Evolutionary conservation across 2,797 vertebrate species (phyloP), one percentile per base, ranked within the genome.

Genomic region (Hoplostethus atlanticus): DNA sequence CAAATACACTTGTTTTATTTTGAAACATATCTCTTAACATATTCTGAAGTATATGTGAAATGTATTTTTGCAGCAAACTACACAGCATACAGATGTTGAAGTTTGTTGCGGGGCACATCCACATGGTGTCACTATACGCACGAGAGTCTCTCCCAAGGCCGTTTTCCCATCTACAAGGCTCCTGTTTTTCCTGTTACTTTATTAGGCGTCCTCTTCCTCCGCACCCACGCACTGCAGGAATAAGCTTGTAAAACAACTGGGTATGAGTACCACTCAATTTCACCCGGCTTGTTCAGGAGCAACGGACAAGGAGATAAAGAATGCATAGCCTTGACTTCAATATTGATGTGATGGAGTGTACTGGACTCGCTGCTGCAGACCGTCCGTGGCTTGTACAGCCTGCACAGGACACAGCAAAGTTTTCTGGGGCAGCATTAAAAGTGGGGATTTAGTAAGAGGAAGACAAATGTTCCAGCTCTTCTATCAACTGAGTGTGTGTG

Each of bases 81-180:
- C 9, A 2, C 42, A 4, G 2, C n/a, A 12, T 12, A 5, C 13
- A 34, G 34, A 34, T 12, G 25, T 70, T 66, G 0, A 36, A 59
- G 34, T 44, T 13, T 71, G 21, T 74, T 90, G 34, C 83, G 53
- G n/a, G 0, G 0, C 28, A 13, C 60, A 15, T 66, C 91, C 92
- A 88, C 92, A 83, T 3, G 91, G 81, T 88, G 92, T 81, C 90
- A 80, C 86, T 90, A 31, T 68, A 55, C 57, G 51, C 84, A 77
- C 76, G 67, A 81, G 73, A 69, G 61, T 89, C 36, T 2, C 64
- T 17, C 55, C 51, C 63, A 79, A 76, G 65, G 64, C 70, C 38
- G 0, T 25, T 17, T 17, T 21, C 21, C 47, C 40, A 40, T 66
- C 62, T 44, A 1, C 10, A 47, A 21, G 40, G 17, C 30, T 38